Base-by-base conservation (phyloP, 2,888 invertebrate genomes). In the Diarsia dahlii region DNA sequence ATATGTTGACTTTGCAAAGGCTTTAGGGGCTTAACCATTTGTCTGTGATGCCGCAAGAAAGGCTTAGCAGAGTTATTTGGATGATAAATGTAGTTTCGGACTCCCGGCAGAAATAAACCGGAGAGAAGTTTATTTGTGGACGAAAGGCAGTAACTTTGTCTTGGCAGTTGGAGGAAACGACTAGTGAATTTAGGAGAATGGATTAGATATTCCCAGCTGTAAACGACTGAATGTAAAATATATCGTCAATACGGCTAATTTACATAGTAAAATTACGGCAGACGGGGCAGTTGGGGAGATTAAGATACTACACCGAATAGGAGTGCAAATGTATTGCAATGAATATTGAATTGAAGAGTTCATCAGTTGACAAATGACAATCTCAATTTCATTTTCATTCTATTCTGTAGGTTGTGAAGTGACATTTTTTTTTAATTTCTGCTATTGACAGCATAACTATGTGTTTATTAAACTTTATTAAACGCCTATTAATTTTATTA, bases 1-100 rank as follows among this genome's bases (percentile, higher is more conserved):
- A 48, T 34, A 68, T 65, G 54, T 81, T 71, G 52, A 64, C 39
- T 81, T 80, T 50, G 28, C 39, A 58, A 80, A 80, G 76, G 76
- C 62, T 81, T 81, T 68, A n/a, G 15, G 28, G 52, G 64, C 68
- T 79, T 74, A 60, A 50, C 64, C 60, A 75, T 75, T 63, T 71
- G 56, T 70, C 65, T 46, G 76, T 52, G 68, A 74, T 74, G 80
- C 50, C 60, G 50, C 54, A 68, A 81, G 34, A 76, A 68, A 80
- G 81, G n/a, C 80, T 66, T 23, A 62, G 60, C 65, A 20, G 54
- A 74, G 66, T 66, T 75, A 80, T 80, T 80, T 75, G 66, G 56
- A 80, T 62, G 80, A 80, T 80, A 74, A 80, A 70, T 62, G 80
- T 80, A 68, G 80, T 74, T 64, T 52, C n/a, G 6, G 39, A 65